Evolutionary conservation across 2,797 vertebrate species (phyloP).

Genomic region (Scolopax rusticola): DNA sequence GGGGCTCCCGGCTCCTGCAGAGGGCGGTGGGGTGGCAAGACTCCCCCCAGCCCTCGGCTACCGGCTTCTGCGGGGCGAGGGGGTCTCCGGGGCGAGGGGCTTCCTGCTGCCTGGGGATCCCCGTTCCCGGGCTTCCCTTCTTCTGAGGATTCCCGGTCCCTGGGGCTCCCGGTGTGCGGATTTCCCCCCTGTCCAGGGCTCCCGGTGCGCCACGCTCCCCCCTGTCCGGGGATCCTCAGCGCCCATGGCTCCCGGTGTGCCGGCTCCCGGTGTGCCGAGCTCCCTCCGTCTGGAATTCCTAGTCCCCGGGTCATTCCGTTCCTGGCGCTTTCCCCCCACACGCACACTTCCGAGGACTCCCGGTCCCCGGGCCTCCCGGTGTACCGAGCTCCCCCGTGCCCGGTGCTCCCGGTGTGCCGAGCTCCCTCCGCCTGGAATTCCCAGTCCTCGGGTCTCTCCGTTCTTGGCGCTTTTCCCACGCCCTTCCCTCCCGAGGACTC

Average conservation of each 20-base stretch:
- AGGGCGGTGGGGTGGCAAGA: neutral
- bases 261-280: neutral
- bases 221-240: too few relatives aligned
- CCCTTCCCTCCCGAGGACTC: neutral
- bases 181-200: too few relatives aligned
- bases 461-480: neutral
- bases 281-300: too few relatives aligned
- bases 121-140: neutral
- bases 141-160: neutral
- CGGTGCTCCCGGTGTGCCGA: too few relatives aligned
- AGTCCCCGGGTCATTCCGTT: too few relatives aligned
- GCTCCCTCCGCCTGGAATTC: neutral
- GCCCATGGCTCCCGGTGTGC: neutral
- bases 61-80: neutral
- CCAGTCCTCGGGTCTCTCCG: neutral
- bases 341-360: neutral
- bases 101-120: neutral
- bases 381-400: neutral
- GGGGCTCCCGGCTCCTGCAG: neutral
- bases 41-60: neutral
- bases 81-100: neutral
- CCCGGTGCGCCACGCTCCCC: too few relatives aligned
- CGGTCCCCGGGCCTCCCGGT: neutral
- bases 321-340: too few relatives aligned
- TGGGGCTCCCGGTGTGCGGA: neutral